A percentile compares a stretch with the other conserved stretches of the same genome.
Evolutionary conservation across 2,888 invertebrate genomes (phyloP).

Genomic region (Apoda limacodes): DNA sequence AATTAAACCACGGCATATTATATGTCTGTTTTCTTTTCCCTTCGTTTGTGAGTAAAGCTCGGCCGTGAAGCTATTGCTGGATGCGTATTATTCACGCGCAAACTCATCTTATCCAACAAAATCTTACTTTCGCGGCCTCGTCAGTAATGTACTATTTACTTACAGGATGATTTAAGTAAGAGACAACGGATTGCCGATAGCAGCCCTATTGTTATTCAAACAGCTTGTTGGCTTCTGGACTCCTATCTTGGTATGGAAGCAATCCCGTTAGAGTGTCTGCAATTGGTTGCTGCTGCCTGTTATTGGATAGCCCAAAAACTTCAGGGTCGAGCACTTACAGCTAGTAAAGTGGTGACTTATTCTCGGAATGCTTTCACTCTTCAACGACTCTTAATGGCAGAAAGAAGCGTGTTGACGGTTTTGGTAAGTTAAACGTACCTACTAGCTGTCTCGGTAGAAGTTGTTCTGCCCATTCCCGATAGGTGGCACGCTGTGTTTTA

Average conservation of each 20-base stretch:
- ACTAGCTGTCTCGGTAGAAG: too few relatives aligned
- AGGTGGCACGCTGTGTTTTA: too few relatives aligned
- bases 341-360: slow-evolving; percentile 29
- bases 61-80: too few relatives aligned
- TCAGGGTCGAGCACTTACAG: slow-evolving; percentile 28
- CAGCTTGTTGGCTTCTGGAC: slow-evolving; percentile 50
- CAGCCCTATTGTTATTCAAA: slow-evolving; percentile 35
- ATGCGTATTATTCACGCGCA: too few relatives aligned
- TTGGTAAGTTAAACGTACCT: too few relatives aligned
- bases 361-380: slow-evolving; percentile 32
- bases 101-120: too few relatives aligned
- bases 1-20: too few relatives aligned
- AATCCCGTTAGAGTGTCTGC: slow-evolving; percentile 34
- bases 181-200: slow-evolving; percentile 9
- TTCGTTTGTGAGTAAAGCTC: too few relatives aligned
- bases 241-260: slow-evolving; percentile 25
- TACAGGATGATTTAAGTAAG: slow-evolving; percentile 4
- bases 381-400: slow-evolving; percentile 28
- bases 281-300: slow-evolving; percentile 43
- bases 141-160: too few relatives aligned
- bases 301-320: slow-evolving; percentile 52
- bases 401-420: slow-evolving; percentile 31
- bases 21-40: too few relatives aligned
- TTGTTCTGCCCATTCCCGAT: too few relatives aligned
- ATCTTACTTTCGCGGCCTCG: too few relatives aligned